Conservation (phyloP, 2,888 invertebrate genomes). For the Drosophila histrio region DNA sequence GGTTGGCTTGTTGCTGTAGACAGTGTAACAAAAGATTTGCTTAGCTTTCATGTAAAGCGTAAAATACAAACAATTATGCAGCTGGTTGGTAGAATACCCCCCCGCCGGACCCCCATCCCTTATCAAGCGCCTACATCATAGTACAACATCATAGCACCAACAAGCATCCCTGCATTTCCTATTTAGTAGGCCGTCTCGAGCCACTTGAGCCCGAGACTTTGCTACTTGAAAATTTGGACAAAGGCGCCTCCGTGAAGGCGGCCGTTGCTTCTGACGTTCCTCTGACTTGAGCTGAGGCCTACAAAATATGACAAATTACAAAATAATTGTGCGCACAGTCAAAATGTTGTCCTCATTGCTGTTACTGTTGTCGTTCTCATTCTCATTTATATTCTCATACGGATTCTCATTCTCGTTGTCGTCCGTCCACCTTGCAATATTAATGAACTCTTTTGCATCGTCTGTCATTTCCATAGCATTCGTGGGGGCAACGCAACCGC, state of each 20-base stretch:
- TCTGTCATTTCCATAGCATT: slow-evolving; percentile 72
- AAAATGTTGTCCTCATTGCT: slow-evolving; percentile 54
- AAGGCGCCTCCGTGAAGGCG: slow-evolving; percentile 42
- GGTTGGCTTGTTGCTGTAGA: slow-evolving; percentile 61
- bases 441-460: slow-evolving; percentile 78
- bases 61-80: slow-evolving; percentile 80
- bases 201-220: slow-evolving; percentile 75
- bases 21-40: slow-evolving; percentile 79
- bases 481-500: slow-evolving; percentile 49
- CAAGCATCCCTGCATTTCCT: slow-evolving; percentile 47
- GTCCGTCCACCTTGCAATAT: slow-evolving; percentile 69
- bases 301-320: slow-evolving; percentile 78
- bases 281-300: slow-evolving; percentile 40
- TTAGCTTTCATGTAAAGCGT: slow-evolving; percentile 80
- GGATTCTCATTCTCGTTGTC: slow-evolving; percentile 12
- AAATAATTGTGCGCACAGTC: slow-evolving; percentile 76
- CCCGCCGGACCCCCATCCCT: background rate
- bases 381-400: slow-evolving; percentile 1
- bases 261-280: slow-evolving; percentile 1
- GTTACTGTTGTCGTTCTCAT: slow-evolving; percentile 20
- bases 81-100: slow-evolving; percentile 52
- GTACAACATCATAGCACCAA: slow-evolving; percentile 9
- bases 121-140: background rate
- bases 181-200: slow-evolving; percentile 71
- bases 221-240: slow-evolving; percentile 73